Base-by-base conservation (phyloP, 2,113 vertebrate species). In the Vimba vimba region DNA sequence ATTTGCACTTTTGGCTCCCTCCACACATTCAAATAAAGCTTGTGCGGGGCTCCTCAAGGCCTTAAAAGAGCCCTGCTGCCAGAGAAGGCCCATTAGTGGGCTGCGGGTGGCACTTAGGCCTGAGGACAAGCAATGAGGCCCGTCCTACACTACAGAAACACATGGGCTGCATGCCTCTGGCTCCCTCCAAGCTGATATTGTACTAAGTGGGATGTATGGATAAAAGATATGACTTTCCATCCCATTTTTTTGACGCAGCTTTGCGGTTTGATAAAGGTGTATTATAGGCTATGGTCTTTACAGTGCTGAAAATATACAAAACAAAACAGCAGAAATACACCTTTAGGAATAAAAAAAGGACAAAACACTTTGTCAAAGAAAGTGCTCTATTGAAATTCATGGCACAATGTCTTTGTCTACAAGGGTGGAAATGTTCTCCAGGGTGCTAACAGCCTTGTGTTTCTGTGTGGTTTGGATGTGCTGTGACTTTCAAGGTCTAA, bases 401-500 rank as follows among this genome's bases (percentile, higher is more conserved):
- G 12, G 78, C 68, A 9, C 64, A 33, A 80, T 55, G 36, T 73
- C 71, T 89, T 78, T 79, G 60, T 59, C 74, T 62, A 39, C 10
- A 52, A 69, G 83, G 33, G 30, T 43, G 39, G 36, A 80, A 81
- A 43, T 59, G 59, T 64, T 81, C 78, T 81, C 74, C 39, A 50
- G 75, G 33, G 83, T 45, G 39, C 50, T 81, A 83, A 55, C 68
- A 80, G 62, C 82, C 77, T 89, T 71, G 30, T 81, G 60, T 74
- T 82, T 82, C 62, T 73, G 74, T 82, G 79, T 50, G 68, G 74
- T 57, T 85, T 55, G 76, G 43, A 85, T 79, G 86, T 73, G 71
- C 83, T 68, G 64, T 80, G 50, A 83, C 82, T 85, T 84, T 88
- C 80, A 84, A 87, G 87, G 80, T 88, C 86, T 88, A 87, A 84